Conservation (phyloP, 2,113 vertebrate genomes). For the Laticauda laticaudata region DNA sequence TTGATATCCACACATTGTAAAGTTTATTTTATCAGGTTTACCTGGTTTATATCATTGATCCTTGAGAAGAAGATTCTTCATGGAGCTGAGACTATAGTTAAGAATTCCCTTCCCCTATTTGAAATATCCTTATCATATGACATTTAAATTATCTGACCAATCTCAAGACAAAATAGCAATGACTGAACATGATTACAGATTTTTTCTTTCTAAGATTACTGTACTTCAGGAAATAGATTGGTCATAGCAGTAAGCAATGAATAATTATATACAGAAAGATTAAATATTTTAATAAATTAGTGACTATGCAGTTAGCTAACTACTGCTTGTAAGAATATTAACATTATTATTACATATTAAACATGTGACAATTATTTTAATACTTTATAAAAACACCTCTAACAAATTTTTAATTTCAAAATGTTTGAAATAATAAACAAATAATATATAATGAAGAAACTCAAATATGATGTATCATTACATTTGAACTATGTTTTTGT, state of each 20-base stretch:
- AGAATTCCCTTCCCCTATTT: no score
- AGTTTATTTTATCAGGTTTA: not conserved
- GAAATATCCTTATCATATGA: not conserved
- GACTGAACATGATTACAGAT: not conserved
- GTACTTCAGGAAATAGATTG: not conserved
- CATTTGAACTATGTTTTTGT: not conserved
- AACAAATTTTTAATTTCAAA: not conserved
- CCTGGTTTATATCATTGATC: not conserved
- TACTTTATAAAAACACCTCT: not conserved
- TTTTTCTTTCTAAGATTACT: not conserved
- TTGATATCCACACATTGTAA: not conserved
- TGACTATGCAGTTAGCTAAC: conserved; percentile 5
- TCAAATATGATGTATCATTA: not conserved
- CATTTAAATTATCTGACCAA: not conserved
- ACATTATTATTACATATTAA: not conserved
- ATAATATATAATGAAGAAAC: not conserved
- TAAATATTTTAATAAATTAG: not conserved
- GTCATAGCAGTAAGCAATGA: not conserved
- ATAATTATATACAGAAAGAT: not conserved
- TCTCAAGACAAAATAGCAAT: not conserved
- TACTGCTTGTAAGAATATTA: not conserved
- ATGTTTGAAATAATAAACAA: not conserved
- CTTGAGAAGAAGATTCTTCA: not conserved
- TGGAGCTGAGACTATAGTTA: not conserved
- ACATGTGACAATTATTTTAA: not conserved